Conservation (phyloP, 64 coral and sea anemone species). For the Hydrozoanthus tunicans region DNA sequence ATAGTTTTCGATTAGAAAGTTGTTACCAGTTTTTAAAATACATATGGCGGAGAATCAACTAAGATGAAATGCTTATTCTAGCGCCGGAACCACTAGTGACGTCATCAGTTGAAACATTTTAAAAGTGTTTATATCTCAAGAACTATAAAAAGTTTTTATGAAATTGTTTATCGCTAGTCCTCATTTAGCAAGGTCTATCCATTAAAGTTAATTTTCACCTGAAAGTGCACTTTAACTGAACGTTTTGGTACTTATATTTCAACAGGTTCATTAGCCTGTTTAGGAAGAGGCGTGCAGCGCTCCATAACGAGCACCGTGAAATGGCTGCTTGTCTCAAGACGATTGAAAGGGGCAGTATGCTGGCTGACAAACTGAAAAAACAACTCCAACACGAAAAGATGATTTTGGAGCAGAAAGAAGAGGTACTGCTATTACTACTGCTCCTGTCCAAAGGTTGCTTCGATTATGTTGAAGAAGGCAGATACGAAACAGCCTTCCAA, state of each 20-base stretch:
- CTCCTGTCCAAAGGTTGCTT: not conserved
- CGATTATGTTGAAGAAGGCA: not conserved
- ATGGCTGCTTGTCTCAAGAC: conserved; percentile 86
- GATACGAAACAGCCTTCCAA: not conserved
- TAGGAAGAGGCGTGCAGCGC: conserved; percentile 68
- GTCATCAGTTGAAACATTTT: no score
- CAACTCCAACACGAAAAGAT: conserved; percentile 94
- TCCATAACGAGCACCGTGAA: conserved; percentile 73
- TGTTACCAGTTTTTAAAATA: no score
- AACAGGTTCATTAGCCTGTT: conserved; percentile 81
- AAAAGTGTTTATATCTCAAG: no score
- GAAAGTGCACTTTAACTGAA: not conserved
- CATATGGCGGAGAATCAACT: no score
- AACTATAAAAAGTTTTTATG: no score
- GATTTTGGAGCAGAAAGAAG: conserved; percentile 97
- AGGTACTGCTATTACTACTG: conserved; percentile 47
- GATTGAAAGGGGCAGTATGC: conserved; percentile 76
- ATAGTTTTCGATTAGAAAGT: no score
- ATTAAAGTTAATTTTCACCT: no score
- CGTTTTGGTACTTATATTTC: not conserved
- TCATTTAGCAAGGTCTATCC: no score
- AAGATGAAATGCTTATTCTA: no score
- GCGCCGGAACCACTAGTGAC: no score
- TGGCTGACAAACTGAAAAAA: conserved; percentile 87
- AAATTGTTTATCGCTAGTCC: no score